These are phyloP conservation scores for Choreutis nemorana DNA, from an alignment of 2,888 invertebrate species.

Conservation along the genomic window DNA sequence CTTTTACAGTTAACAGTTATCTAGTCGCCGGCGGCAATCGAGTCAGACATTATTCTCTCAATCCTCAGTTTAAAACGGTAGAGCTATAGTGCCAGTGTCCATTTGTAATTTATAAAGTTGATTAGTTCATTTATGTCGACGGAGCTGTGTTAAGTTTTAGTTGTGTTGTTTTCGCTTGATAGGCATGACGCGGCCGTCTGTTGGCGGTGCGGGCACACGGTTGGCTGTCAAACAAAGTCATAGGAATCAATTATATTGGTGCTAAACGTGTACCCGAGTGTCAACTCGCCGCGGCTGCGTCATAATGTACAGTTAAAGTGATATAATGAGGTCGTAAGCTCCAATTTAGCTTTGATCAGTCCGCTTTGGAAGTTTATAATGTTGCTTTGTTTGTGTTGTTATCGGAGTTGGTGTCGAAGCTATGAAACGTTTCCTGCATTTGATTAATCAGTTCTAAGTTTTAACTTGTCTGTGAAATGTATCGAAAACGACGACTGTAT, in stretches of 20 bases:
- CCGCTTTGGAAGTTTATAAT: slow-evolving; percentile 21
- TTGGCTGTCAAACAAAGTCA: not conserved
- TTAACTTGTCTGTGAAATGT: no score
- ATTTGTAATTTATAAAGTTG: slow-evolving; percentile 26
- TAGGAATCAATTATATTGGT: not conserved
- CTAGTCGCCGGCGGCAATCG: slow-evolving; percentile 51
- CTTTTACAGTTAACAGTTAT: slow-evolving; percentile 23
- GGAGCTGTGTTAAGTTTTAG: slow-evolving; percentile 20
- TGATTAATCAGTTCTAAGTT: no score
- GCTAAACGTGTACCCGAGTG: not conserved
- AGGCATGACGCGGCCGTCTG: slow-evolving; percentile 4
- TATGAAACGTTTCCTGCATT: no score
- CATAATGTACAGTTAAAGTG: slow-evolving; percentile 31
- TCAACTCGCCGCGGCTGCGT: slow-evolving; percentile 24
- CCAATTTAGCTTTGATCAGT: slow-evolving; percentile 28
- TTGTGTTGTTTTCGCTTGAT: slow-evolving; percentile 22
- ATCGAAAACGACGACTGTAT: no score
- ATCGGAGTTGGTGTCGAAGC: no score
- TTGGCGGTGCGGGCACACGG: not conserved
- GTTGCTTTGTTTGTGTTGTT: slow-evolving; percentile 18
- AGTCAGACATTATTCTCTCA: slow-evolving; percentile 36
- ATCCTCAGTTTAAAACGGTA: slow-evolving; percentile 34
- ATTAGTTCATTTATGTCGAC: slow-evolving; percentile 32
- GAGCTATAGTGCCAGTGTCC: slow-evolving; percentile 44
- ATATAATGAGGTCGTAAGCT: slow-evolving; percentile 25